Base-by-base conservation (phyloP, 2,888 invertebrate species). In the Tetragonula carbonaria region DNA sequence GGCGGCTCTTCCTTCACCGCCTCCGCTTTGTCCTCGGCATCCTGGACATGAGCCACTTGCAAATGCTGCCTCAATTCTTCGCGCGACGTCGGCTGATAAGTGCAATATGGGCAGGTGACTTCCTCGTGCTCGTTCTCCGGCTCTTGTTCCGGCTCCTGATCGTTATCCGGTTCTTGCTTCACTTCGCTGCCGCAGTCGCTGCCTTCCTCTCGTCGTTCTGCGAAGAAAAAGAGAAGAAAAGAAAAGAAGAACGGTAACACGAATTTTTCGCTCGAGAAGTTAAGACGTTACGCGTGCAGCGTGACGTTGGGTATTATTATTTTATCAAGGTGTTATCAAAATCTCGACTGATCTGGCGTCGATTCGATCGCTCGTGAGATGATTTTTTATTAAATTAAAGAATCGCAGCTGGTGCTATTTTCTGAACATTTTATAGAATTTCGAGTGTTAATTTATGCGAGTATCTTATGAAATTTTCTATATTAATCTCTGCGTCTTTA, bases 101-200 rank as follows among this genome's bases (percentile, higher is more conserved):
- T 94, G 90, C 94, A 94, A 78, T 92, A 94, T 11, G 94, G 93
- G 87, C 94, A 94, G 79, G 84, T 91, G 21, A 92, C 84, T 74
- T 94, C 94, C 70, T 94, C 94, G 77, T 90, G 88, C 13, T 94
- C 94, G 74, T 87, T 90, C 70, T 94, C 94, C n/a, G 91, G 91
- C 53, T 94, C 94, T 80, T 89, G 93, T 77, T 93, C 92, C 78
- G 91, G 91, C 67, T 95, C 93, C 70, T 93, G 93, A 81, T 93
- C 93, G 84, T 96, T 96, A 91, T 97, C 96, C 38, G 96, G 95
- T 84, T 97, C 97, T 86, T 95, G 95, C 74, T 96, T 96, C 80
- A 96, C 96, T 86, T 96, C 96, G 90, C 93, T 95, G 72, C 95
- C 95, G 79, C 95, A 95, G 90, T 97, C 96, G 90, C 96, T 96